Base-by-base conservation (phyloP, 1,140 invertebrate species). In the Listronotus bonariensis region DNA sequence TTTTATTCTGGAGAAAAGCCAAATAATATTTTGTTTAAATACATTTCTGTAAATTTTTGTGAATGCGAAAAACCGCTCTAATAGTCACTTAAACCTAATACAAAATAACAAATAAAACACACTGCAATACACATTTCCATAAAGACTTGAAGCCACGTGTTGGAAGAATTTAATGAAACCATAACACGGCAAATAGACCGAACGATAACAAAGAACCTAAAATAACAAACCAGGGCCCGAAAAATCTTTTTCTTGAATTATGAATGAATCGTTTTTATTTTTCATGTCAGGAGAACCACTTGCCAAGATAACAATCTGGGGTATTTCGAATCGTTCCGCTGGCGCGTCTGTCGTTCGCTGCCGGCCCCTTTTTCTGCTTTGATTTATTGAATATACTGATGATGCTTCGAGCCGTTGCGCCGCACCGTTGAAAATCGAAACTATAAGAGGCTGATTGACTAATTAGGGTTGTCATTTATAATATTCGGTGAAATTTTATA, bases 401-500 rank as follows among this genome's bases (percentile, higher is more conserved):
- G 40, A 53, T 48, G 49, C 48, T 62, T 43, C 48, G 43, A 48
- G 45, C 45, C 45, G 45, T 17, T 36, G 34, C 11, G 34, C 11
- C 34, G 34, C 34, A 12, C 34, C 11, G 34, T 36, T 36, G 11
- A 36, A 26, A 26, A 26, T 26, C 20, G 20, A 26, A 26, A 26
- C 1, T 26, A 26, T 26, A 26, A 26, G 20, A 26, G 74, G 74
- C 70, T 77, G 74, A 5, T 72, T 62, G 6, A 76, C 18, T n/a
- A 9, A 12, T 7, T 10, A 31, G 11, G 32, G 8, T 4, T 36
- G 31, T 31, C n/a, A 31, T 52, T 26, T 12, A 52, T 52, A 15
- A 32, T 32, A 12, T 32, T 52, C n/a, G 7, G 11, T 18, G 20
- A 5, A 3, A 26, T 26, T 26, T 26, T 26, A 26, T 26, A 26